Percentiles rank a stretch among this genome's conserved stretches.
These are phyloP conservation scores for Menidia beryllina DNA, from an alignment of 2,113 vertebrate genomes.

Conservation along the genomic window DNA sequence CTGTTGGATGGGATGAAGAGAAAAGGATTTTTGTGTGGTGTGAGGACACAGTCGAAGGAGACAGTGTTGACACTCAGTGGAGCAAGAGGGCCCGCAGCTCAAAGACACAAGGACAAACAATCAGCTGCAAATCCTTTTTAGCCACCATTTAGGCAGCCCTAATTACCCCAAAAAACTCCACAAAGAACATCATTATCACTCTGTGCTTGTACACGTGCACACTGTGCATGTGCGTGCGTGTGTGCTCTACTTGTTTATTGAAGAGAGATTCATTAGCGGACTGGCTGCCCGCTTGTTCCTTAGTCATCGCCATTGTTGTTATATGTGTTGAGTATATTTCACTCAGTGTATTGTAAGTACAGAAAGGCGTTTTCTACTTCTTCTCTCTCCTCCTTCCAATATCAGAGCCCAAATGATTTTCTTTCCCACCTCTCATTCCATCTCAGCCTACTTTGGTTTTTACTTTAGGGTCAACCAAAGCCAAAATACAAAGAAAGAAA, in stretches of 20 bases:
- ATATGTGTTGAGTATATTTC: conserved; percentile 64
- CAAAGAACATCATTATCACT: conserved; percentile 75
- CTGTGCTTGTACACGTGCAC: conserved; percentile 7
- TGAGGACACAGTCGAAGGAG: conserved; percentile 40
- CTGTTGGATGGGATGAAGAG: conserved; percentile 38
- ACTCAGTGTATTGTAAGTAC: too few species aligned
- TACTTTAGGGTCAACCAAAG: conserved; percentile 26
- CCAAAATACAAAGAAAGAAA: background rate
- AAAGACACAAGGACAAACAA: conserved; percentile 74
- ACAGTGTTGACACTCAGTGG: conserved; percentile 56
- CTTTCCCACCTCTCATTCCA: background rate
- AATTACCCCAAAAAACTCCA: conserved; percentile 70
- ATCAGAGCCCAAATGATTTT: background rate
- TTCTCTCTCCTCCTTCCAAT: background rate
- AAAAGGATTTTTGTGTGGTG: conserved; percentile 22
- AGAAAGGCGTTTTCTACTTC: conserved; percentile 48
- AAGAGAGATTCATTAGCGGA: conserved; percentile 69
- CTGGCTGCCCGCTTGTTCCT: conserved; percentile 65
- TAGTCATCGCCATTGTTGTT: conserved; percentile 64
- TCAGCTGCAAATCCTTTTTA: conserved; percentile 72
- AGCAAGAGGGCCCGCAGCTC: conserved; percentile 64
- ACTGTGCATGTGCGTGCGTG: conserved; percentile 32
- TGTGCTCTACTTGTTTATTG: conserved; percentile 62
- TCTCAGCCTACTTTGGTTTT: conserved; percentile 17
- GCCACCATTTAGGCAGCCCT: conserved; percentile 62